Base-by-base conservation (phyloP, 2,113 vertebrate species). In the Spheniscus mendiculus region DNA sequence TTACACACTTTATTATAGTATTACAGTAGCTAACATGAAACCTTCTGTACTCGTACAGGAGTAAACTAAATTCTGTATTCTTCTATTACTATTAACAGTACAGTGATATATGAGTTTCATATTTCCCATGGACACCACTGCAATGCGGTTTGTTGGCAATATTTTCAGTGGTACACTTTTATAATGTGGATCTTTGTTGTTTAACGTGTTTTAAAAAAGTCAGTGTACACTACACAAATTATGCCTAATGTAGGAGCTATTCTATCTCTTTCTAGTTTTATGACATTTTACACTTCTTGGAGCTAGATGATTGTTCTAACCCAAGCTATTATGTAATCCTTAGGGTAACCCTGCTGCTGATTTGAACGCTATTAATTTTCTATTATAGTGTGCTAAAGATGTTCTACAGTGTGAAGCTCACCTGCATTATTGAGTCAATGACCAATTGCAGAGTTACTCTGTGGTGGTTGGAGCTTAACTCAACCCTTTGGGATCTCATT, bases 311-410 rank as follows among this genome's bases (percentile, higher is more conserved):
- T 98, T 99, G 98, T 98, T 98, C 98, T 98, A 98, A 99, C 98
- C 97, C 98, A 98, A 98, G 98, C 97, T 99, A 98, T 99, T 99
- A 99, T 98, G 97, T 98, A 99, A 98, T 98, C 98, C 99, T 99
- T 98, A 98, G 99, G 98, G 98, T 99, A 98, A 98, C 98, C 97
- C 98, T 98, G 97, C 98, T 98, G 97, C 98, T 99, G 98, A 99
- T 99, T 99, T 99, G 98, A 99, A 99, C 97, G 97, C 98, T 99
- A 99, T 99, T 99, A 99, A 99, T 99, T 99, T 99, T 99, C 99
- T 99, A 99, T 99, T 99, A 99, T 98, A 97, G 98, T 98, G 98
- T 99, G 98, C 98, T 99, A 99, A 99, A 99, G 98, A 99, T 99
- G 98, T 98, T 99, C 98, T 98, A 97, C 97, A 97, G 97, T 98